Evolutionary conservation across 2,888 invertebrate genomes (phyloP), one percentile per base, ranked within the genome.

Genomic region (Magallana nippona): DNA sequence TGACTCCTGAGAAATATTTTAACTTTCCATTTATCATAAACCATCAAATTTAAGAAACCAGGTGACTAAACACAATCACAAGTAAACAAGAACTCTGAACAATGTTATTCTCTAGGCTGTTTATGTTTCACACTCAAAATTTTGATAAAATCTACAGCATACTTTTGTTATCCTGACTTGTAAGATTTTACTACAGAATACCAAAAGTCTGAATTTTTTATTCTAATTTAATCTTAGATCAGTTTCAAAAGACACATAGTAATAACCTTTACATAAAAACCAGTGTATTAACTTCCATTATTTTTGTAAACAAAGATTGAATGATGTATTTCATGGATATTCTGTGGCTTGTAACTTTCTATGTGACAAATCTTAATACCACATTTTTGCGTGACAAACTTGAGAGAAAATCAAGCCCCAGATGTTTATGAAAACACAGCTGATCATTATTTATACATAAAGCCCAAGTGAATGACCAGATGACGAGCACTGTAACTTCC

Each of bases 381-480:
- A 71, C 22, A 13, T 22, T 27, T 71, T 22, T 22, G 13, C 32
- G 22, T 71, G 5, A 71, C 22, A 27, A 71, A 15, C 71, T 27
- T 71, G 11, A 27, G 10, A 11, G 32, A 71, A 22, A 71, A 71
- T 71, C 71, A 27, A 15, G 15, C 15, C 13, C 71, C 71, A 71
- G 71, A 22, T 71, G 71, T 71, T 27, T 32, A 71, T 27, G 32
- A 71, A 71, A 19, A 63, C 19, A 22, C 15, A 13, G 27, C 22
- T 22, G 22, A 15, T 71, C 71, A 22, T 71, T 5, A 15, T 71
- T 22, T 60, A 44, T 44, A 44, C 60, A n/a, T 60, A 22, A 22
- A 71, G 22, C 71, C 27, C 13, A 71, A 71, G 71, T 71, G 71
- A 71, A 71, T 27, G 71, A 71, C 71, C 71, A 71, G 71, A 27